Percentiles rank a stretch among this genome's conserved stretches.
These are phyloP conservation scores for Ammodytes dubius DNA, from an alignment of 2,113 vertebrate genomes.

Conservation along the genomic window DNA sequence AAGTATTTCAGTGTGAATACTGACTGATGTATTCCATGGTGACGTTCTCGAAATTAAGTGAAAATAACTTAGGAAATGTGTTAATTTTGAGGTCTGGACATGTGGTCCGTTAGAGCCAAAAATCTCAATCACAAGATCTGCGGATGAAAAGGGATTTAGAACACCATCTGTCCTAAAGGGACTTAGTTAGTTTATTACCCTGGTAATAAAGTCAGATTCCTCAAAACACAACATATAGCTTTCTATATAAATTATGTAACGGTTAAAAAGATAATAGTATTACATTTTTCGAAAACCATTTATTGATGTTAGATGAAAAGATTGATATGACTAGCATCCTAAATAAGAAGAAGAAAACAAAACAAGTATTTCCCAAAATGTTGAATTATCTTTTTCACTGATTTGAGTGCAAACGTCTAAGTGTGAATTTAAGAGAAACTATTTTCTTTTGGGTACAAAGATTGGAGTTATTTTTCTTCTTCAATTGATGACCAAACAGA, in stretches of 20 bases:
- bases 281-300: background rate
- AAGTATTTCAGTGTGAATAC: slow-evolving; percentile 19
- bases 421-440: background rate
- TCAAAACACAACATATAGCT: background rate
- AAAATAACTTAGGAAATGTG: slow-evolving; percentile 37
- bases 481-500: background rate
- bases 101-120: slow-evolving; percentile 10
- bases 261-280: background rate
- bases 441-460: background rate
- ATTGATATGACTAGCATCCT: background rate
- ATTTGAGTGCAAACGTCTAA: background rate
- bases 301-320: background rate
- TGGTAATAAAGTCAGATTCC: background rate
- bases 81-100: background rate
- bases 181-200: slow-evolving; percentile 23
- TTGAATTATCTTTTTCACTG: background rate
- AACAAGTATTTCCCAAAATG: background rate
- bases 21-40: slow-evolving; percentile 16
- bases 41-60: slow-evolving; percentile 34
- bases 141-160: slow-evolving; percentile 5
- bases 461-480: background rate
- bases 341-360: background rate
- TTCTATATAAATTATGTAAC: too few relatives aligned
- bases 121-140: slow-evolving; percentile 52
- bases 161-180: slow-evolving; percentile 25